phyloP scores from a whole-genome alignment of 2,113 vertebrate genomes.

The Sialia sialis region DNA sequence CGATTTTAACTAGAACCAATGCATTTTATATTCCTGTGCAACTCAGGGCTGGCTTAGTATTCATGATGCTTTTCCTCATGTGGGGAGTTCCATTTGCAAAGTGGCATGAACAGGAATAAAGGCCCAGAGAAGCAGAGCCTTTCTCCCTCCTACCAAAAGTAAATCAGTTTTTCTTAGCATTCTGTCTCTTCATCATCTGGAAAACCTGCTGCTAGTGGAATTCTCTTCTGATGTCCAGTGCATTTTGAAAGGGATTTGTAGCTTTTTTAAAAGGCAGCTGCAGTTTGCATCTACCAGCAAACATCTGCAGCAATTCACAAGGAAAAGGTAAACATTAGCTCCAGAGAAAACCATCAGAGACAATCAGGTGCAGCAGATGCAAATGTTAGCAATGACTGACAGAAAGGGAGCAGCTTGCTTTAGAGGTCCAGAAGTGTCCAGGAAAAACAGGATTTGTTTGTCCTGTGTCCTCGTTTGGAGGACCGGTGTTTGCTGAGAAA shows the following conservation, averaged over 20 bases:
- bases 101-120: not conserved
- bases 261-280: not conserved
- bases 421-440: not conserved
- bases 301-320: not conserved
- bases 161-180: slow-evolving; percentile 20
- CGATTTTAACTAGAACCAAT: slow-evolving; percentile 64
- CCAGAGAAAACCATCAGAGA: not conserved
- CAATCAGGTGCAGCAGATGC: not conserved
- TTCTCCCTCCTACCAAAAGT: not conserved
- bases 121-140: not conserved
- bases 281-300: not conserved
- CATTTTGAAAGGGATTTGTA: not conserved
- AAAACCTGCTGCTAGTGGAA: not conserved
- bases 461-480: no score
- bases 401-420: not conserved
- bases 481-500: no score
- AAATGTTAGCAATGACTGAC: not conserved
- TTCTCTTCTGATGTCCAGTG: not conserved
- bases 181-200: slow-evolving; percentile 1
- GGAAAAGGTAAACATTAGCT: not conserved
- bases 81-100: slow-evolving; percentile 11
- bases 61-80: slow-evolving; percentile 43
- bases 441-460: not conserved
- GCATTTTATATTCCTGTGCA: slow-evolving; percentile 46
- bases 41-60: slow-evolving; percentile 38